Evolutionary conservation across 2,888 invertebrate species (phyloP).

Genomic region (Pelosia muscerda): DNA sequence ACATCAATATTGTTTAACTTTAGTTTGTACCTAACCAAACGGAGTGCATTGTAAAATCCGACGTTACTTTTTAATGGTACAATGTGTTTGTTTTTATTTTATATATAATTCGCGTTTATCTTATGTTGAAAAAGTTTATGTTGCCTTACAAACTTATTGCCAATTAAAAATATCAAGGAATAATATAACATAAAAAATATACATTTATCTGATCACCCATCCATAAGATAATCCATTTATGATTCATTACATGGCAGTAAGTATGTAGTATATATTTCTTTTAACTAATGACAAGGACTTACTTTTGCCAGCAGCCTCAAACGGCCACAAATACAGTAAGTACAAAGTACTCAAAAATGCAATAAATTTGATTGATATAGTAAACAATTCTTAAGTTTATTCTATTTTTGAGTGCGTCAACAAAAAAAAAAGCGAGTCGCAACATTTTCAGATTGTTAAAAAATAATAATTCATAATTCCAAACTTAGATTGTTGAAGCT

Average conservation of each 20-base stretch:
- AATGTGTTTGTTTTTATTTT: too few species aligned
- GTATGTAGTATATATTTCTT: neutral
- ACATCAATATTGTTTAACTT: too few species aligned
- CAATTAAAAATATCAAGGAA: neutral
- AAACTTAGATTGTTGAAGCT: neutral
- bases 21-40: too few species aligned
- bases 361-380: neutral
- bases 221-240: neutral
- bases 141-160: neutral
- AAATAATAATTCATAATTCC: neutral
- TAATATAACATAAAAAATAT: neutral
- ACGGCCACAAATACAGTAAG: constrained; percentile 46
- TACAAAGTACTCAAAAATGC: constrained; percentile 15
- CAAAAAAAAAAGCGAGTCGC: neutral
- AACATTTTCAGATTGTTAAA: neutral
- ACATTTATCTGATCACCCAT: neutral
- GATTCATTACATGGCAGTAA: neutral
- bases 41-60: too few species aligned
- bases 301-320: constrained; percentile 29
- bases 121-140: neutral
- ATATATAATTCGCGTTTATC: neutral
- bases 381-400: neutral
- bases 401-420: neutral
- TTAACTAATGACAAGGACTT: constrained; percentile 21
- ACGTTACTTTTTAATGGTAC: too few species aligned